A percentile compares a stretch with the other conserved stretches of the same genome.
Conservation (phyloP, 2,888 invertebrate species). For the Prenolepis imparis region DNA sequence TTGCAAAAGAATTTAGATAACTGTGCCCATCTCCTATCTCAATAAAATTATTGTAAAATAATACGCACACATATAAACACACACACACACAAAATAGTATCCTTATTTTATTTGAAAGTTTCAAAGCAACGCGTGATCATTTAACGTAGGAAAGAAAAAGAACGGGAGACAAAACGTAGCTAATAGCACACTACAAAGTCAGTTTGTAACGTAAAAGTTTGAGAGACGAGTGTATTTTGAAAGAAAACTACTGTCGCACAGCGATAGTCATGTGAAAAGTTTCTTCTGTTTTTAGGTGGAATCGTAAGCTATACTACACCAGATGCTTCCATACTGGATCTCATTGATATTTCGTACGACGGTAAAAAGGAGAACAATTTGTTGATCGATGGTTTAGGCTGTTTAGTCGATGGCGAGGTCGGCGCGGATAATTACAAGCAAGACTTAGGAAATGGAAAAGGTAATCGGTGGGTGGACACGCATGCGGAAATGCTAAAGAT, state of each 20-base stretch:
- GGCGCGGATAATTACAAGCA: slow-evolving; percentile 89
- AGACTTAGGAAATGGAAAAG: slow-evolving; percentile 89
- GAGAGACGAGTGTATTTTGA: slow-evolving; percentile 57
- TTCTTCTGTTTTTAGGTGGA: slow-evolving; percentile 86
- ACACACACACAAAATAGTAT: not conserved
- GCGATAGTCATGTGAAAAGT: slow-evolving; percentile 58
- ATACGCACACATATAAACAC: not conserved
- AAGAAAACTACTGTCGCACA: slow-evolving; percentile 54
- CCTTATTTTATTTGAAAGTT: slow-evolving; percentile 3
- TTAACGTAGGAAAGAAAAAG: not conserved
- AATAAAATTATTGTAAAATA: not conserved
- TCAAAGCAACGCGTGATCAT: not conserved
- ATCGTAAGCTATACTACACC: slow-evolving; percentile 88
- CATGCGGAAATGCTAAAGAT: slow-evolving; percentile 53
- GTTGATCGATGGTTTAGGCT: slow-evolving; percentile 89
- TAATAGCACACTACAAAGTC: slow-evolving; percentile 21
- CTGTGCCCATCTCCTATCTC: not conserved
- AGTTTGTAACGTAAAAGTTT: slow-evolving; percentile 31
- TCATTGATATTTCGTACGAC: slow-evolving; percentile 91
- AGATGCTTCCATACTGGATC: slow-evolving; percentile 87
- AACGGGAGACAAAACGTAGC: slow-evolving; percentile 23
- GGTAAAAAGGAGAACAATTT: slow-evolving; percentile 86
- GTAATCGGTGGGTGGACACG: slow-evolving; percentile 83
- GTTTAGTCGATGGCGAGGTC: slow-evolving; percentile 90
- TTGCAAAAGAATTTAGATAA: not conserved